Evolutionary conservation across 1,140 invertebrate genomes (phyloP), one percentile per base, ranked within the genome.

Genomic region (Drosophila varians): DNA sequence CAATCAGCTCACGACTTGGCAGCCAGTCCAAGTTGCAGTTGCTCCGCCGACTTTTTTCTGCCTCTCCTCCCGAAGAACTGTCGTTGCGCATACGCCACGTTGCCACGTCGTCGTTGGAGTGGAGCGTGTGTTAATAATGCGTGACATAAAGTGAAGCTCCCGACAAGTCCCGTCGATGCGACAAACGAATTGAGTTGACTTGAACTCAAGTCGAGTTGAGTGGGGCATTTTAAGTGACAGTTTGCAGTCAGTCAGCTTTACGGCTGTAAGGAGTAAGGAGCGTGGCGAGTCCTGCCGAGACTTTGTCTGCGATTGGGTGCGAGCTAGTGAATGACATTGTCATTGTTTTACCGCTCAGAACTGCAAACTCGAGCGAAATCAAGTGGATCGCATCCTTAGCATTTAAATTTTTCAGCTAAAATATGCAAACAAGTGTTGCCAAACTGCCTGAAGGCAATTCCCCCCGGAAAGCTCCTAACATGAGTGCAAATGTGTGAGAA

Each of bases 121-220:
- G 70, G 68, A 68, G 82, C 80, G 77, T 86, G 80, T 86, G 80
- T 86, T 86, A 86, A 86, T 86, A 87, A 86, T 86, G 82, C 82
- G 82, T 86, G 82, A 86, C 82, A 86, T 64, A 77, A 77, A 82
- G 73, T 82, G 77, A 55, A 77, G 82, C 64, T 52, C 56, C 69
- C 58, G 74, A 53, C 61, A 70, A 77, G 42, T 51, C 53, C 51
- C 51, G 54, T 74, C 72, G 64, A 75, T 75, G 62, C 43, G 55
- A 58, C 71, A 80, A 69, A 56, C 80, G 80, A 87, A 86, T 86
- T 86, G 82, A 86, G 77, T 86, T 82, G 80, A 86, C 86, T 86
- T 73, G 82, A 86, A 57, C 66, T 74, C 25, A 19, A 47, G 40
- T 56, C 12, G 12, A 7, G 25, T 1, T 14, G 77, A 74, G 57